Evolutionary conservation across 2,113 vertebrate genomes (phyloP).

Genomic region (Pimephales promelas): DNA sequence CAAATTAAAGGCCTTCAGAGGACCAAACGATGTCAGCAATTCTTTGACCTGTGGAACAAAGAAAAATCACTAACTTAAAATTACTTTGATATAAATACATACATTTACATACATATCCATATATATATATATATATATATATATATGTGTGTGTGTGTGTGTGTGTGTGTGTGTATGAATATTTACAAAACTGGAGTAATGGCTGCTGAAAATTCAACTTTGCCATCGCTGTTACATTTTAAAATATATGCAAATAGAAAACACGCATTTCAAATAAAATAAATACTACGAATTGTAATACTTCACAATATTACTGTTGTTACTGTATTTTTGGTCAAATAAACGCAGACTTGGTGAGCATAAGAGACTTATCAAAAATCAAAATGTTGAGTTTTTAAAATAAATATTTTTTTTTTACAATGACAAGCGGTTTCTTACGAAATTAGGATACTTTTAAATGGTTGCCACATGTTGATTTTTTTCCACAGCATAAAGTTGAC

Average conservation of each 20-base stretch:
- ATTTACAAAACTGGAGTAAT: not conserved
- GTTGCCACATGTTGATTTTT: no score
- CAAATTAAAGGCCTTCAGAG: conserved; percentile 91
- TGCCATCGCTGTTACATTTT: not conserved
- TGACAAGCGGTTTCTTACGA: no score
- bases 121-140: no score
- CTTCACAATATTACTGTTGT: not conserved
- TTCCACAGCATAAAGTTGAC: no score
- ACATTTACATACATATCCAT: no score
- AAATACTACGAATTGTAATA: not conserved
- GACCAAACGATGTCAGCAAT: conserved; percentile 89
- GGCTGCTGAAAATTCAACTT: not conserved
- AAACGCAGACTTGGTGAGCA: not conserved
- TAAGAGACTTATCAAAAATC: not conserved
- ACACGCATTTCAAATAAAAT: not conserved
- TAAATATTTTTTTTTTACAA: no score
- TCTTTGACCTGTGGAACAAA: conserved; percentile 83
- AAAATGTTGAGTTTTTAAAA: no score
- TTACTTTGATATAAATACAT: no score
- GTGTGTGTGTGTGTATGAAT: no score
- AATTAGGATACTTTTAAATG: no score
- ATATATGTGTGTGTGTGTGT: no score
- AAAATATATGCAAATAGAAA: not conserved
- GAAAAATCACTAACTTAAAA: not conserved
- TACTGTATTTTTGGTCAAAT: not conserved